These are phyloP conservation scores for Caenorhabditis sulstoni DNA, from an alignment of 2,888 invertebrate species.

Conservation along the genomic window DNA sequence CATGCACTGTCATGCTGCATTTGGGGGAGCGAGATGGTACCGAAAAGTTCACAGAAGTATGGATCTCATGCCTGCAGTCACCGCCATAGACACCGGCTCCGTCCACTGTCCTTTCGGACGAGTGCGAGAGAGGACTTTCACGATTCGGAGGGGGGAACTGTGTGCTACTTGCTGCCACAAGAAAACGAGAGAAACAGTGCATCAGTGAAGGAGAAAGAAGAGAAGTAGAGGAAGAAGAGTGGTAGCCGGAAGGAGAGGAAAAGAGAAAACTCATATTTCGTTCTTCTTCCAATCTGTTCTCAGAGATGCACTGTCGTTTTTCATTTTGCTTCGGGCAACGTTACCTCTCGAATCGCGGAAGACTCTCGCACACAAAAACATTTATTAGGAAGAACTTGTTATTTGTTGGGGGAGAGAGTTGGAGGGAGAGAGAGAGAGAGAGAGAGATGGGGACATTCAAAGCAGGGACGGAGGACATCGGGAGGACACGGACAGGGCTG, in stretches of 20 bases:
- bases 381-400: conserved; percentile 38
- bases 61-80: conserved; percentile 2
- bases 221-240: conserved; percentile 36
- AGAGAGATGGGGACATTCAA: conserved; percentile 21
- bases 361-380: conserved; percentile 55
- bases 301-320: conserved; percentile 19
- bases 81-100: too few relatives aligned
- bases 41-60: conserved; percentile 26
- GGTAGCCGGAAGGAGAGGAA: conserved; percentile 10
- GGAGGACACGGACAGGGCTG: conserved; percentile 32
- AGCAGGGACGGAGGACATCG: conserved; percentile 49
- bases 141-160: conserved; percentile 34
- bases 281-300: conserved; percentile 5
- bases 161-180: conserved; percentile 34
- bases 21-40: conserved; percentile 1
- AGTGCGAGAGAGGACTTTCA: conserved; percentile 36
- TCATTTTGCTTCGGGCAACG: conserved; percentile 26
- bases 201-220: conserved; percentile 38
- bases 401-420: conserved; percentile 13
- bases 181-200: conserved; percentile 43
- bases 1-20: not conserved
- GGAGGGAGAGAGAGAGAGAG: conserved; percentile 2
- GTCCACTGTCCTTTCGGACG: not conserved
- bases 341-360: conserved; percentile 19
- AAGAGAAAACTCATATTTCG: conserved; percentile 14